Evolutionary conservation across 2,888 invertebrate genomes (phyloP), one percentile per base, ranked within the genome.

Genomic region (Drosophila paracracens): DNA sequence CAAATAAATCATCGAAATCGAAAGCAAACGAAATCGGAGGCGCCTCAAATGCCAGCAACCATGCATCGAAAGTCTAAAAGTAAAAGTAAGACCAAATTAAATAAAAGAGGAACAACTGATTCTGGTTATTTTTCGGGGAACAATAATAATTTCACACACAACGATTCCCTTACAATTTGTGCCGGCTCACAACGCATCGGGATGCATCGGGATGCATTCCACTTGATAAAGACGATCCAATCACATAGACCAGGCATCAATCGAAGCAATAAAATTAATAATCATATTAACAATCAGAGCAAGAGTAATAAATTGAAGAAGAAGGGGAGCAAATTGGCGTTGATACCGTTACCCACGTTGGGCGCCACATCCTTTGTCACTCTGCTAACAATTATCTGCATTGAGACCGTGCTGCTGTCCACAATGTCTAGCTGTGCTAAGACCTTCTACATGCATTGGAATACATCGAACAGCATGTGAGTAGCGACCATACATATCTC

Each of bases 361-460:
- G 91, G 92, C 58, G 88, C 93, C 27, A 93, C 94, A 74, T 94
- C 94, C 64, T 94, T 94, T 81, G 93, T 94, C 77, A 94, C 94
- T 74, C 92, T 94, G 82, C 93, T 94, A 67, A 93, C 94, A 71
- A 91, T 94, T 65, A 93, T 94, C 81, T 94, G 94, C 90, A 92
- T 94, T 88, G 94, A 94, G 92, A 94, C 94, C 60, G 94, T 94
- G 59, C 92, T 94, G 61, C 92, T 94, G 74, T 94, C 94, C 74
- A 94, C 94, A 62, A 94, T 94, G 90, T 94, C 94, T 46, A 96
- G 96, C 93, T 96, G 96, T 94, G 96, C 96, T 75, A 97, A 97
- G 93, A 96, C 96, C 66, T 97, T 97, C 94, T 96, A 96, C 94
- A 97, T 97, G 94, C 97, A 97, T 92, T 97, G 97, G 97, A 97